phyloP scores from a whole-genome alignment of 1,140 invertebrate genomes.

The Ephestia elutella region DNA sequence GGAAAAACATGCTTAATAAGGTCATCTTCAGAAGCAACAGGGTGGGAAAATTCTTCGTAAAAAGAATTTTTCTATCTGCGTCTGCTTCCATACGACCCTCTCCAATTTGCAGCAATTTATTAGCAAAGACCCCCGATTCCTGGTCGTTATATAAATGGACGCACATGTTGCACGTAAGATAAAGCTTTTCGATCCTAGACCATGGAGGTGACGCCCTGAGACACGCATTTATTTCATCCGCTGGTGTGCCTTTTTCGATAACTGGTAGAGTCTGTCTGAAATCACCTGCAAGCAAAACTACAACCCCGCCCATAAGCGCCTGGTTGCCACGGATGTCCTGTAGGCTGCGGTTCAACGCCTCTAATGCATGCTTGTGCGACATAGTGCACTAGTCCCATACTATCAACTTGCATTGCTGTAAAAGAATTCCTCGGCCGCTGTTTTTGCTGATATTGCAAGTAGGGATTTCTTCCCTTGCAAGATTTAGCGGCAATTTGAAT shows the following conservation, averaged over 20 bases:
- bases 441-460: constrained; percentile 60
- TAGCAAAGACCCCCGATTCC: constrained; percentile 40
- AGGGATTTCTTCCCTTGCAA: background rate
- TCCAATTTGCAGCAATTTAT: constrained; percentile 31
- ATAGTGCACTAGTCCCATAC: constrained; percentile 41
- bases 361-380: constrained; percentile 51
- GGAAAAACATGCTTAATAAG: no score
- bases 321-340: constrained; percentile 42
- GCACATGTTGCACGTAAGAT: constrained; percentile 52
- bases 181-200: constrained; percentile 49
- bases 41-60: no score
- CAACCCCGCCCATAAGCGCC: constrained; percentile 29
- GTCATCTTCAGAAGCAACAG: no score
- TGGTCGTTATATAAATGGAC: constrained; percentile 38
- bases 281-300: constrained; percentile 66
- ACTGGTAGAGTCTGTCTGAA: constrained; percentile 74
- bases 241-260: constrained; percentile 57
- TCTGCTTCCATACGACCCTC: no score
- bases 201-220: constrained; percentile 55
- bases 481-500: constrained; percentile 15
- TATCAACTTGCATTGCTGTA: constrained; percentile 50
- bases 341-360: constrained; percentile 51
- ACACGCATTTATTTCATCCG: constrained; percentile 63
- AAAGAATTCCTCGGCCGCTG: constrained; percentile 62
- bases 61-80: no score